Conservation (phyloP, 35 echinoderm and acorn worm genomes). For the Diadema setosum region DNA sequence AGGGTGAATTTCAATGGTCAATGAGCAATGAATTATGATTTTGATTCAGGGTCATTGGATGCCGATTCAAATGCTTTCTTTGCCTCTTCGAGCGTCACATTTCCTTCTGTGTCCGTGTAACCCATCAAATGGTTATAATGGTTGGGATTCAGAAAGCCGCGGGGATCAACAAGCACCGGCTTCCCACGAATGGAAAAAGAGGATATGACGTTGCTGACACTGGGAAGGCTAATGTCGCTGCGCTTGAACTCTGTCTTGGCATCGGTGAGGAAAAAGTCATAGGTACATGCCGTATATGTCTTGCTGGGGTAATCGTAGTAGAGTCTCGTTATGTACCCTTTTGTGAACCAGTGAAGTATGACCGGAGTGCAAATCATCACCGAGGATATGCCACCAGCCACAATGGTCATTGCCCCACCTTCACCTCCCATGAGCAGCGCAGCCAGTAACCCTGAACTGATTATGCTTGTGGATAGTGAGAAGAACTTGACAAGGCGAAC, state of each 20-base stretch:
- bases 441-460: slow-evolving; percentile 36
- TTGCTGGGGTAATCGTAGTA: slow-evolving; percentile 46
- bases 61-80: too few species aligned
- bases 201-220: slow-evolving; percentile 54
- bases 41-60: too few species aligned
- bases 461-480: slow-evolving; percentile 59
- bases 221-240: slow-evolving; percentile 36
- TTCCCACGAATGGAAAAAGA: slow-evolving; percentile 39
- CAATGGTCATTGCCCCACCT: slow-evolving; percentile 13
- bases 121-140: slow-evolving; percentile 75
- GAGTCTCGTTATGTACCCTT: slow-evolving; percentile 52
- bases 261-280: slow-evolving; percentile 48
- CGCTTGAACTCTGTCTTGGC: slow-evolving; percentile 19
- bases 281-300: slow-evolving; percentile 46
- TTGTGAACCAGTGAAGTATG: slow-evolving; percentile 61
- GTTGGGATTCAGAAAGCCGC: slow-evolving; percentile 44
- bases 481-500: slow-evolving; percentile 67
- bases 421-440: background rate
- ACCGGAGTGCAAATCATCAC: slow-evolving; percentile 60
- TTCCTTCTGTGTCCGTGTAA: background rate
- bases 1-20: too few species aligned
- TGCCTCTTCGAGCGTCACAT: background rate
- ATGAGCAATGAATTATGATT: too few species aligned
- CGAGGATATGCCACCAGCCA: slow-evolving; percentile 18
- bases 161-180: slow-evolving; percentile 61